Percentiles rank a stretch among this genome's conserved stretches.
Conservation (phyloP, 2,888 invertebrate species). For the Drosophila sordidula region DNA sequence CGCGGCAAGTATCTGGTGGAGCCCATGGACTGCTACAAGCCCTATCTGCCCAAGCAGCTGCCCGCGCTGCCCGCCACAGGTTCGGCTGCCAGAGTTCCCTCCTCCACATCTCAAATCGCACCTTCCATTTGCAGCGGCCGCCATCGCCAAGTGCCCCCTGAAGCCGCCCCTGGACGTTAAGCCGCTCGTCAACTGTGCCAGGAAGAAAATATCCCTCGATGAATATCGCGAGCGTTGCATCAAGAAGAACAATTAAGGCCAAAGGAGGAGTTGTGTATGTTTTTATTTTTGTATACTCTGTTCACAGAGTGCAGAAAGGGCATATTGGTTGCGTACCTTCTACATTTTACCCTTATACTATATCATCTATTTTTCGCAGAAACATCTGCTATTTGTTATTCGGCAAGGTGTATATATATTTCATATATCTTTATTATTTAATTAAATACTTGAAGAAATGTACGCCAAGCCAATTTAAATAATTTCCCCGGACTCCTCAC, state of each 20-base stretch:
- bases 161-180: background rate
- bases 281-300: too few relatives aligned
- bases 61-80: constrained; percentile 3
- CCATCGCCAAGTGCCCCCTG: background rate
- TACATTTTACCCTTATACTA: too few relatives aligned
- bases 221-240: constrained; percentile 34
- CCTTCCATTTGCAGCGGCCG: background rate
- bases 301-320: too few relatives aligned
- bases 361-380: too few relatives aligned
- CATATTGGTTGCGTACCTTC: too few relatives aligned
- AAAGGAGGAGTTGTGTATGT: background rate
- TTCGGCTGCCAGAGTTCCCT: background rate
- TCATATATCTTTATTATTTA: too few relatives aligned
- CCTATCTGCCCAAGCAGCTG: constrained; percentile 18
- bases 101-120: background rate
- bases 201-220: constrained; percentile 37
- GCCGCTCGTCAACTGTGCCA: background rate
- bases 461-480: too few relatives aligned
- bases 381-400: too few relatives aligned
- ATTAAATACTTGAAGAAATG: too few relatives aligned
- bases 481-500: too few relatives aligned
- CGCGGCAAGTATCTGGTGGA: constrained; percentile 23
- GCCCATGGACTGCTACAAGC: constrained; percentile 33
- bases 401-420: too few relatives aligned
- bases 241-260: constrained; percentile 1